Evolutionary conservation across 2,113 vertebrate species (phyloP), one percentile per base, ranked within the genome.

Genomic region (Budorcas taxicolor): DNA sequence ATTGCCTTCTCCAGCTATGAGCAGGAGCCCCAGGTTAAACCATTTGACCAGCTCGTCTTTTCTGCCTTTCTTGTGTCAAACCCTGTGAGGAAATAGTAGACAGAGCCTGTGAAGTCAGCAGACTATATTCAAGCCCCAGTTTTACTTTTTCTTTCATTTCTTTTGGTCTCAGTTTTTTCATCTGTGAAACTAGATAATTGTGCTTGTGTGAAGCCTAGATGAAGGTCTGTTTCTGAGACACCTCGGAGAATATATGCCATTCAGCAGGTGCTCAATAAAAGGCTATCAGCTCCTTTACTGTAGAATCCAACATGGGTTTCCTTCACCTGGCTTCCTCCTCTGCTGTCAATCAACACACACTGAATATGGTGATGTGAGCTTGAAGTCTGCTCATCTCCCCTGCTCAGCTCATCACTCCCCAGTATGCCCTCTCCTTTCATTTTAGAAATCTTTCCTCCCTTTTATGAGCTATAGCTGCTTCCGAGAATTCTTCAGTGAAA

Each of bases 401-500:
- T 55, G 21, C 19, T 67, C 90, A 82, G 52, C 14, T 81, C 47
- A 31, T 55, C 81, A 85, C 10, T 62, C 29, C 45, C 60, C 45
- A 0, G 53, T 64, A 88, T 13, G 36, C 1, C 62, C 15, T 93
- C 43, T 82, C 67, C 52, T 96, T 96, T 92, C 55, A 76, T 50
- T 94, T 94, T 53, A 62, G 50, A 78, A 36, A 93, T 83, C 43
- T 83, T 60, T 88, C 71, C 64, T 91, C 82, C 33, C 43, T 88
- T 95, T 80, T 21, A 19, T 53, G 78, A 94, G 52, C 82, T 78
- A 36, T 6, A 45, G 52, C 78, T 5, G 58, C 88, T 97, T 97
- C 91, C 17, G 27, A 98, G 93, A 97, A 97, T 81, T 88, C 82
- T 94, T 97, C 93, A 90, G 16, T 95, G 91, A 97, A 97, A 97